These are phyloP conservation scores for Poecilus cupreus DNA, from an alignment of 2,888 invertebrate genomes.

Conservation along the genomic window DNA sequence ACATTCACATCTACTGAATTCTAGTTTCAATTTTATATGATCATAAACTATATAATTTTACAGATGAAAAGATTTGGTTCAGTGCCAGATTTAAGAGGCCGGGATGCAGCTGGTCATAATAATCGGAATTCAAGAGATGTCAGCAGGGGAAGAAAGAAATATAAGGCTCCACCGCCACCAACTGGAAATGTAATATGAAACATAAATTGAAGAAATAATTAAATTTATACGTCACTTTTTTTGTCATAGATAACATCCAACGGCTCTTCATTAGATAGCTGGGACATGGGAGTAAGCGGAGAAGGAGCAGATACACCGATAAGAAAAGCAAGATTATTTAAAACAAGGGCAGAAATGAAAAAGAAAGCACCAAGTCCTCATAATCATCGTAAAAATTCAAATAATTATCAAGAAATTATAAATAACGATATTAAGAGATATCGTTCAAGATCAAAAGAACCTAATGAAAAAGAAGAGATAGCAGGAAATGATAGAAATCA, in stretches of 20 bases:
- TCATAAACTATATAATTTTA: constrained; percentile 58
- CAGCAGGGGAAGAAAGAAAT: constrained; percentile 81
- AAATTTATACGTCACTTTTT: constrained; percentile 38
- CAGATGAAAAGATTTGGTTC: constrained; percentile 81
- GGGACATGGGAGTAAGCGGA: constrained; percentile 74
- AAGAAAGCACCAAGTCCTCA: constrained; percentile 71
- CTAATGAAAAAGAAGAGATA: constrained; percentile 58
- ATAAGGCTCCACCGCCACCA: constrained; percentile 84
- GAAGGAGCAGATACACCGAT: constrained; percentile 71
- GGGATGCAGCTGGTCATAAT: constrained; percentile 66
- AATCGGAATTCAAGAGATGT: constrained; percentile 70
- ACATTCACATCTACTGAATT: neutral
- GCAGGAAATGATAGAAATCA: constrained; percentile 60
- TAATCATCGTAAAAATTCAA: constrained; percentile 63
- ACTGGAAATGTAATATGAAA: constrained; percentile 61
- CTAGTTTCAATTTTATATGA: too few relatives aligned
- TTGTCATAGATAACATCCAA: constrained; percentile 30
- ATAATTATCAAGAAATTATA: constrained; percentile 17
- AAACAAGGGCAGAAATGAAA: constrained; percentile 84
- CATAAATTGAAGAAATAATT: constrained; percentile 62
- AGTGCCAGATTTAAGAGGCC: constrained; percentile 80
- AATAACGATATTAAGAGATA: constrained; percentile 39
- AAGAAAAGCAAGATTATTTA: constrained; percentile 81
- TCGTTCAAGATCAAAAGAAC: constrained; percentile 40
- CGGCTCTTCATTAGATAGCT: constrained; percentile 78